A percentile compares a stretch with the other conserved stretches of the same genome.
phyloP scores from a whole-genome alignment of 2,888 invertebrate species.

The Glyphotaelius pellucidus region DNA sequence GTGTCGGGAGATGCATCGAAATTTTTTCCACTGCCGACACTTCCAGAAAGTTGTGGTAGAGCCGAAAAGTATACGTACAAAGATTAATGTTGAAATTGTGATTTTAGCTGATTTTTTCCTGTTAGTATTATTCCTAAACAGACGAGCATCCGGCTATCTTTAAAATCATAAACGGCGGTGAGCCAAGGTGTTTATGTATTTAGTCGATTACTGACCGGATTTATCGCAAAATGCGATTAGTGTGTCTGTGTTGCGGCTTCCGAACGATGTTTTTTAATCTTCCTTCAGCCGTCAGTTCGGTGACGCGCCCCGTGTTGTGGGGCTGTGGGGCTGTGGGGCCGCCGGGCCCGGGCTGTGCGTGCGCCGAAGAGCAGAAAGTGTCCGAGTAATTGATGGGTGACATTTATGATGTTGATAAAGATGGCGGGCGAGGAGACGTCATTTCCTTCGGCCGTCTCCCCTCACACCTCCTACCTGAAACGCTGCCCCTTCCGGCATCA shows the following conservation, averaged over 20 bases:
- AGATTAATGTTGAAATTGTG: background rate
- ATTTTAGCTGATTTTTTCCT: background rate
- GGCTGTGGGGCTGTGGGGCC: background rate
- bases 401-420: slow-evolving; percentile 61
- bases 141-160: background rate
- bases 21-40: background rate
- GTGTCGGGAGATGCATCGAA: slow-evolving; percentile 43
- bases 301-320: slow-evolving; percentile 54
- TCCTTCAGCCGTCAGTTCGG: slow-evolving; percentile 44
- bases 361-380: slow-evolving; percentile 50
- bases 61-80: background rate
- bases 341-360: slow-evolving; percentile 29
- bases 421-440: slow-evolving; percentile 47
- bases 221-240: slow-evolving; percentile 60
- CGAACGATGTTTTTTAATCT: slow-evolving; percentile 58
- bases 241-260: slow-evolving; percentile 55
- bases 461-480: slow-evolving; percentile 23
- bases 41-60: background rate
- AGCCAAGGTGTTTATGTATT: background rate
- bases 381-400: slow-evolving; percentile 60
- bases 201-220: slow-evolving; percentile 49
- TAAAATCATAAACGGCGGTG: background rate
- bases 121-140: background rate
- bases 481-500: slow-evolving; percentile 22
- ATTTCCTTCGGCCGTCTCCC: slow-evolving; percentile 37